These are phyloP conservation scores for Coccyzus lansbergi DNA, from an alignment of 2,797 vertebrate genomes.

Conservation along the genomic window DNA sequence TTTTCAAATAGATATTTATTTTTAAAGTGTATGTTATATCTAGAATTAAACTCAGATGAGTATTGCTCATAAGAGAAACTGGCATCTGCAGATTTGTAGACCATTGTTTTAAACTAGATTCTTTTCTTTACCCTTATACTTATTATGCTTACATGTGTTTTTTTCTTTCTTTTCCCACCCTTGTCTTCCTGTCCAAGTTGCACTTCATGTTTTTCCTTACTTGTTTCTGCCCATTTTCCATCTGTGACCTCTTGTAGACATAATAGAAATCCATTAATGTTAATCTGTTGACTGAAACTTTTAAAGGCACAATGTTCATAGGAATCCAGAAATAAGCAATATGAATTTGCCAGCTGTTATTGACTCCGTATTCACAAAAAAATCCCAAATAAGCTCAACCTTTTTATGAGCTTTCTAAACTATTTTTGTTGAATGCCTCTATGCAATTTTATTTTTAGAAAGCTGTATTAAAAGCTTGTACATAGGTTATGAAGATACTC, in stretches of 20 bases:
- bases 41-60: not conserved
- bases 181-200: not conserved
- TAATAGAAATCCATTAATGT: not conserved
- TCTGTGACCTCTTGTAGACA: not conserved
- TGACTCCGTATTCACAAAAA: not conserved
- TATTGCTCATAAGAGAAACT: not conserved
- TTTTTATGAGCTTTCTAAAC: not conserved
- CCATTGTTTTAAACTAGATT: not conserved
- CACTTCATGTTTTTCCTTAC: not conserved
- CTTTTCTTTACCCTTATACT: not conserved
- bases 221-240: not conserved
- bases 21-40: not conserved
- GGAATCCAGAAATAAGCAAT: not conserved
- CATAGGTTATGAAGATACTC: not conserved
- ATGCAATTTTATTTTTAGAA: not conserved
- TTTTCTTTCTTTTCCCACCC: rapidly evolving
- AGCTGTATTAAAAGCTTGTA: not conserved
- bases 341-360: not conserved
- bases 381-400: not conserved
- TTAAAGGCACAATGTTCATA: not conserved
- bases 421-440: not conserved
- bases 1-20: not conserved
- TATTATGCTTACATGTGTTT: not conserved
- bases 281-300: not conserved
- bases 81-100: not conserved